Evolutionary conservation across 2,888 invertebrate genomes (phyloP).

Genomic region (Atethmia centrago): DNA sequence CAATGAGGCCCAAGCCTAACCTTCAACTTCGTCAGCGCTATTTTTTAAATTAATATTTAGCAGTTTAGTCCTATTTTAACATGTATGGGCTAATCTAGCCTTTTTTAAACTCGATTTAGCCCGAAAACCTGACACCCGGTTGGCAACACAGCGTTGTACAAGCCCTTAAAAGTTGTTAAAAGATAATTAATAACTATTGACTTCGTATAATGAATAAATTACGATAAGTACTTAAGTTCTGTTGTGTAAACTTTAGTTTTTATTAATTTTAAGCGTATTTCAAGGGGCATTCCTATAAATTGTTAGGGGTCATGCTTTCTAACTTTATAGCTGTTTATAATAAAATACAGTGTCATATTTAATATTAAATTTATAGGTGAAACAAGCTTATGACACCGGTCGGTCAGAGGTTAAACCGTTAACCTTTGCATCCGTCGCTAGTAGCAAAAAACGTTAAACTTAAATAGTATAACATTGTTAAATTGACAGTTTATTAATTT

Average conservation of each 20-base stretch:
- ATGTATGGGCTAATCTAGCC: no score
- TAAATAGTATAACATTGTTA: slow-evolving; percentile 3
- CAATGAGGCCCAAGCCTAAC: no score
- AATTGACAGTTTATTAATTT: slow-evolving; percentile 43
- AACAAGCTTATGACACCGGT: slow-evolving; percentile 20
- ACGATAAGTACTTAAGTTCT: neutral
- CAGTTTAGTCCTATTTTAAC: no score
- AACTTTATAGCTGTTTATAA: slow-evolving; percentile 20
- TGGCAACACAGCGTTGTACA: slow-evolving; percentile 7
- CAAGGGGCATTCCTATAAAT: slow-evolving; percentile 29
- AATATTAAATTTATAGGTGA: slow-evolving; percentile 48
- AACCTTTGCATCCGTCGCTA: slow-evolving; percentile 29
- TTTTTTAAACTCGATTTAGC: no score
- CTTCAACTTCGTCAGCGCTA: no score
- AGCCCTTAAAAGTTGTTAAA: slow-evolving; percentile 30
- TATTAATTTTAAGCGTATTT: slow-evolving; percentile 2
- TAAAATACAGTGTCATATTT: slow-evolving; percentile 43
- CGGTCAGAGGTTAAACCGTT: slow-evolving; percentile 51
- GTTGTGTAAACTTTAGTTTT: slow-evolving; percentile 6
- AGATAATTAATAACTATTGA: slow-evolving; percentile 29
- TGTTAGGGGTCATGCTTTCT: slow-evolving; percentile 38
- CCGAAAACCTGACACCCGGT: no score
- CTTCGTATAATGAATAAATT: slow-evolving; percentile 17
- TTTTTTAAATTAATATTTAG: no score
- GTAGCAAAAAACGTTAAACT: slow-evolving; percentile 39